Evolutionary conservation across 2,797 vertebrate species (phyloP).

Genomic region (Megalops cyprinoides): DNA sequence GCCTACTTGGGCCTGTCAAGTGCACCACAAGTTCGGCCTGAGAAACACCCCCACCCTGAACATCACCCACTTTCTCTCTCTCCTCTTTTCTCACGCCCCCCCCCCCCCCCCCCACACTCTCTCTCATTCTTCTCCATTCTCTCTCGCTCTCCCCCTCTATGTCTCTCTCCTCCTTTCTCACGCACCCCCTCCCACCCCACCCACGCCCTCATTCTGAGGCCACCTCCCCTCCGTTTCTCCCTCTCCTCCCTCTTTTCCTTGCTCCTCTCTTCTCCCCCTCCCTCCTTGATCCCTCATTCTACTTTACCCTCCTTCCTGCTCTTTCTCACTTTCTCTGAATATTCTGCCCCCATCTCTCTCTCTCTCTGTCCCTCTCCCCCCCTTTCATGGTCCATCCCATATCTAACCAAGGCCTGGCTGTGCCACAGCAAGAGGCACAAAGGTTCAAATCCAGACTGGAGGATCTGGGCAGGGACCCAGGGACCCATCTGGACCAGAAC

Average conservation of each 20-base stretch:
- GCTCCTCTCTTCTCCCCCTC: conserved; percentile 15
- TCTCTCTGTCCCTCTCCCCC: no score
- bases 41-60: neutral
- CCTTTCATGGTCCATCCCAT: neutral
- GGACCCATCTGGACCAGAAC: conserved; percentile 46
- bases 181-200: conserved; percentile 44
- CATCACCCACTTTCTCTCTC: conserved; percentile 24
- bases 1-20: neutral
- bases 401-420: conserved; percentile 28
- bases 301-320: neutral
- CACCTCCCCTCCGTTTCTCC: conserved; percentile 22
- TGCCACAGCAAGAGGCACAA: conserved; percentile 32
- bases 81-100: conserved; percentile 50
- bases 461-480: conserved; percentile 66
- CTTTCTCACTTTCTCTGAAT: neutral
- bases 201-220: neutral
- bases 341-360: no score
- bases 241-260: conserved; percentile 46
- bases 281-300: conserved; percentile 46
- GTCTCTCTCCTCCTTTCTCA: neutral
- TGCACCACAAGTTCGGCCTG: neutral
- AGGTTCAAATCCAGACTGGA: conserved; percentile 55
- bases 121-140: conserved; percentile 32
- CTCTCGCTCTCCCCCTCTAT: conserved; percentile 38
- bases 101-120: conserved; percentile 58